phyloP scores from a whole-genome alignment of 2,797 vertebrate genomes.

The Novumbra hubbsi region DNA sequence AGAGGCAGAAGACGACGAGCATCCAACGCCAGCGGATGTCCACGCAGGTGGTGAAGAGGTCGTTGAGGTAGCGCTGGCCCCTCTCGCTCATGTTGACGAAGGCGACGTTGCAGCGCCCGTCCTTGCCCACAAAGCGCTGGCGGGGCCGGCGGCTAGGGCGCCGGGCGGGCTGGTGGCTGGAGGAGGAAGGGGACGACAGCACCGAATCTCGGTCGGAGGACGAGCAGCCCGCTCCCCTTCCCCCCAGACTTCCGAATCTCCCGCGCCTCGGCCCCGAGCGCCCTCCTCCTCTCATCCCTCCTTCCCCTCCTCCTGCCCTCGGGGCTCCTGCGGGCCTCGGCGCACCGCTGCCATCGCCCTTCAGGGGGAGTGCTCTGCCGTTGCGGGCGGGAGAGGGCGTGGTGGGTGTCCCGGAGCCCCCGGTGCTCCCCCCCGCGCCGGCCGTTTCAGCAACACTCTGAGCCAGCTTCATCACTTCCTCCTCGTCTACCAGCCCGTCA shows the following conservation, averaged over 20 bases:
- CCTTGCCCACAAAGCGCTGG: slow-evolving; percentile 81
- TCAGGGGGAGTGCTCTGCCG: slow-evolving; percentile 62
- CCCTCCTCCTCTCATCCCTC: slow-evolving; percentile 54
- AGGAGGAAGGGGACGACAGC: slow-evolving; percentile 58
- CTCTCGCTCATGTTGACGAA: slow-evolving; percentile 91
- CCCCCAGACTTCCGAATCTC: slow-evolving; percentile 49
- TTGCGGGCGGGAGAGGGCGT: slow-evolving; percentile 64
- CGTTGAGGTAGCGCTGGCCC: slow-evolving; percentile 88
- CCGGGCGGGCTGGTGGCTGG: slow-evolving; percentile 41
- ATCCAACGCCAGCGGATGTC: slow-evolving; percentile 96
- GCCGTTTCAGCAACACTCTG: slow-evolving; percentile 70
- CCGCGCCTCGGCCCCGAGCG: slow-evolving; percentile 51
- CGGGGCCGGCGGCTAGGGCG: slow-evolving; percentile 68
- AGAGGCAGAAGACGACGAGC: slow-evolving; percentile 90
- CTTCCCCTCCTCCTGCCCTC: slow-evolving; percentile 54
- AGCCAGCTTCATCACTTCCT: slow-evolving; percentile 80
- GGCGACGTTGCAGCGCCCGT: slow-evolving; percentile 81
- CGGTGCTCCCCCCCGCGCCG: slow-evolving; percentile 55
- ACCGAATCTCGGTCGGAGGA: slow-evolving; percentile 52
- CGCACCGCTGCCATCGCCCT: slow-evolving; percentile 59
- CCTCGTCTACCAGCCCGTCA: slow-evolving; percentile 76
- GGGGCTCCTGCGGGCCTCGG: slow-evolving; percentile 51
- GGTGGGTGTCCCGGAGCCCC: slow-evolving; percentile 54
- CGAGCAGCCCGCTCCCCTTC: slow-evolving; percentile 54
- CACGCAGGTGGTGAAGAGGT: slow-evolving; percentile 93